Conservation (phyloP, 2,888 invertebrate species). For the Sycophila texana region DNA sequence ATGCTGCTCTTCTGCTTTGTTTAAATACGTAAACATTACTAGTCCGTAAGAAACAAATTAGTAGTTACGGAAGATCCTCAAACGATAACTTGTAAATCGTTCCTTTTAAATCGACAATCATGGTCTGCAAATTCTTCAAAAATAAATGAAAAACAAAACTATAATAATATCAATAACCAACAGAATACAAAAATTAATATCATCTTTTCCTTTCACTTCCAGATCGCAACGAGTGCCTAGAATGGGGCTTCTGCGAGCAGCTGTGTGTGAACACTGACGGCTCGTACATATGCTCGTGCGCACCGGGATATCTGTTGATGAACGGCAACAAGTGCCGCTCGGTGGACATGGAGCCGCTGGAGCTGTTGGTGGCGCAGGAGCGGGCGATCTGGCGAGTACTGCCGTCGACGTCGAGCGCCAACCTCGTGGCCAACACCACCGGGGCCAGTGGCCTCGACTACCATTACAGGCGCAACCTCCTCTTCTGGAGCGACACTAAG, state of each 20-base stretch:
- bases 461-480: conserved; percentile 84
- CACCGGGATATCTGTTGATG: conserved; percentile 84
- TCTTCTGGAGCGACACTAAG: conserved; percentile 94
- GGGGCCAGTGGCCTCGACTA: conserved; percentile 91
- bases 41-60: too few species aligned
- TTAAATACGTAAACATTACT: too few species aligned
- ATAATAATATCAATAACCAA: too few species aligned
- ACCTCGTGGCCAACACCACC: conserved; percentile 86
- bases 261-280: conserved; percentile 92
- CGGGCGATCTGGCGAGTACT: conserved; percentile 85
- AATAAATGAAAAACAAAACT: too few species aligned
- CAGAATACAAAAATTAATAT: too few species aligned
- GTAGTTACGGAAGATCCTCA: too few species aligned
- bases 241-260: conserved; percentile 97
- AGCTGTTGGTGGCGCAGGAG: conserved; percentile 84
- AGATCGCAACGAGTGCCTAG: conserved; percentile 94
- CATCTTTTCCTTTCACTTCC: conserved; percentile 20
- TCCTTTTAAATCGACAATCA: too few species aligned
- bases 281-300: conserved; percentile 90
- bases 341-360: conserved; percentile 78
- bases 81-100: too few species aligned
- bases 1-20: too few species aligned
- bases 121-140: too few species aligned
- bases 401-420: conserved; percentile 80
- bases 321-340: conserved; percentile 77